These are phyloP conservation scores for Holothuria leucospilota DNA, from an alignment of 53 echinoderm and acorn worm genomes.

Conservation along the genomic window DNA sequence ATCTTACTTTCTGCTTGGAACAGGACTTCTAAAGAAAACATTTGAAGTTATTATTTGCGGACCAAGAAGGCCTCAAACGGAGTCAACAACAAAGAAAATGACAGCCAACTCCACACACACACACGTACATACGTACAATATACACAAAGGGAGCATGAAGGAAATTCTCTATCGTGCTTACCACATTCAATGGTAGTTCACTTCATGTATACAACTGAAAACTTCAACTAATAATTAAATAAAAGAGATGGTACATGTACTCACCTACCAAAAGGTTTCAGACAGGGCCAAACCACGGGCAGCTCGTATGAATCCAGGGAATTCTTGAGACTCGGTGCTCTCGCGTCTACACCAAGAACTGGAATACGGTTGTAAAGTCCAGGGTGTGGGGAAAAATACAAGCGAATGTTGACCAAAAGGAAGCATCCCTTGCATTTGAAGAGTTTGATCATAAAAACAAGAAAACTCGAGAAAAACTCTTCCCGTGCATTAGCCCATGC, in stretches of 20 bases:
- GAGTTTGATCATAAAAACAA: slow-evolving; percentile 44
- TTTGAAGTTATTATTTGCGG: background rate
- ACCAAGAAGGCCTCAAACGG: no score
- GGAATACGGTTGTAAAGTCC: slow-evolving; percentile 32
- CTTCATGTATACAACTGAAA: no score
- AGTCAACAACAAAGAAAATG: no score
- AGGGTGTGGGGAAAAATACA: slow-evolving; percentile 23
- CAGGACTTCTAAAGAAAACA: background rate
- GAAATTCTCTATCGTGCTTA: no score
- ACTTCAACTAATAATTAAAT: no score
- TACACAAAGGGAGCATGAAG: no score
- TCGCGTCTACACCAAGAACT: slow-evolving; percentile 30
- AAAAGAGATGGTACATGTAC: background rate
- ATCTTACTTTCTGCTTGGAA: background rate
- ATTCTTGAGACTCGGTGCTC: slow-evolving; percentile 2
- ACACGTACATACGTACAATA: no score
- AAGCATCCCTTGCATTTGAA: slow-evolving; percentile 19
- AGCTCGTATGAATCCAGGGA: slow-evolving; percentile 38
- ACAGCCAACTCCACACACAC: no score
- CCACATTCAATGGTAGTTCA: no score
- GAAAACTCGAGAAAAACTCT: slow-evolving; percentile 22
- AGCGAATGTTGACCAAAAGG: slow-evolving; percentile 16
- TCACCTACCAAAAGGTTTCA: slow-evolving; percentile 4
- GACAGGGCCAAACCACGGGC: background rate
- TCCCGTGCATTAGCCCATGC: slow-evolving; percentile 42